These are phyloP conservation scores for Caenorhabditis macrosperma DNA, from an alignment of 2,888 invertebrate species.

Conservation along the genomic window DNA sequence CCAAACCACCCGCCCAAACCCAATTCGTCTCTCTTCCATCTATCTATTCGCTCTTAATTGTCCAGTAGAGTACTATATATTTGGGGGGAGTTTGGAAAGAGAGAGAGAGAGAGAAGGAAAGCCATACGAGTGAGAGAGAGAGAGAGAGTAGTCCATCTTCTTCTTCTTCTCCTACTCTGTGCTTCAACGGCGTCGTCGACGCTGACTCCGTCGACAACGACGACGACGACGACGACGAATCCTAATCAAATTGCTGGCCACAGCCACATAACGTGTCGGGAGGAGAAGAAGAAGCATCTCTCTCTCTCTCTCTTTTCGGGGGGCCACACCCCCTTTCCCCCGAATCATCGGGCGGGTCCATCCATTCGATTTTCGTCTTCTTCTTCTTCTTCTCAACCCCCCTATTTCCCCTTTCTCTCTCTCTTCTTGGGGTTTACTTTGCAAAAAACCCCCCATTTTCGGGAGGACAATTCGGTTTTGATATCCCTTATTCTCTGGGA, in stretches of 20 bases:
- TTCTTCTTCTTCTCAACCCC: slow-evolving; percentile 18
- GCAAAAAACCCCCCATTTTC: not conserved
- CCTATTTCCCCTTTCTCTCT: slow-evolving; percentile 9
- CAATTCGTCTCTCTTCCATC: slow-evolving; percentile 7
- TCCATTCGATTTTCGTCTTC: slow-evolving; percentile 49
- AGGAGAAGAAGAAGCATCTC: slow-evolving; percentile 24
- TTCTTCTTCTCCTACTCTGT: no score
- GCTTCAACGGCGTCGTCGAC: slow-evolving; percentile 1
- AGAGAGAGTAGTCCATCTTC: slow-evolving; percentile 27
- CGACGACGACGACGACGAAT: slow-evolving; percentile 23
- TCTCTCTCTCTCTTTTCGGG: slow-evolving; percentile 4
- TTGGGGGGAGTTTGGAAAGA: no score
- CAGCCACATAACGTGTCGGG: slow-evolving; percentile 21
- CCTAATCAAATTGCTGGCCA: slow-evolving; percentile 55
- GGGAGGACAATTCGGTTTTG: not conserved
- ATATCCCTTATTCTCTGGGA: no score
- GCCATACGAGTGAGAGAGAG: not conserved
- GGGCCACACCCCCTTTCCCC: slow-evolving; percentile 10
- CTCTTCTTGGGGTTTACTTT: not conserved
- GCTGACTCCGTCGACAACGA: slow-evolving; percentile 5
- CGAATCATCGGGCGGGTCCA: slow-evolving; percentile 36
- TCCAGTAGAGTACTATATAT: slow-evolving; percentile 26
- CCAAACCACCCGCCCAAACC: not conserved
- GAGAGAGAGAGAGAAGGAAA: slow-evolving; percentile 14
- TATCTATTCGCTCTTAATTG: no score